Evolutionary conservation across 1,140 invertebrate species (phyloP), one percentile per base, ranked within the genome.

Genomic region (Ceratitis capitata): DNA sequence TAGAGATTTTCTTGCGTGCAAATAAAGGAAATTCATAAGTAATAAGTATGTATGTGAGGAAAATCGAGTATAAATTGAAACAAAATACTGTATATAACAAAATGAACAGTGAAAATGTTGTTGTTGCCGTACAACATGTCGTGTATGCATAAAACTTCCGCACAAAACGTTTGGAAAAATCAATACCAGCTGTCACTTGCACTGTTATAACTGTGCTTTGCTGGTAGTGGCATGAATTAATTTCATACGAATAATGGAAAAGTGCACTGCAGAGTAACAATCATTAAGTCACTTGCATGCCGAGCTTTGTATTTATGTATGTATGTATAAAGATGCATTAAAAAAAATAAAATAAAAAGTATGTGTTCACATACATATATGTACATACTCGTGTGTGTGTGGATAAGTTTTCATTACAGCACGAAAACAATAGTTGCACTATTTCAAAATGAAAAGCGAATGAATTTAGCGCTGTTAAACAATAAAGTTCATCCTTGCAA

Each of bases 101-200:
- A 19, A 2, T 10, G 3, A 78, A 45, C 16, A 47, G 69, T 9
- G 2, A 35, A 39, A 74, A 7, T 23, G 29, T 2, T 45, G 69
- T 19, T 78, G 35, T 35, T 78, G 69, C 69, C 2, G 39, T n/a
- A 35, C 58, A 64, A 23, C 19, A 35, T 78, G 39, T 6, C 39
- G 69, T 42, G 69, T 78, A 39, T 78, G 32, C n/a, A n/a, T n/a
- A 39, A 45, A 47, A 78, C 69, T 78, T 78, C 69, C 69, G 35
- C 39, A 35, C 56, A 78, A 23, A 23, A 78, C 69, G 35, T 78
- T 78, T 78, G 69, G 69, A 78, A 78, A 78, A 78, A 78, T 78
- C 69, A 45, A 78, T 78, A 78, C 23, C 69, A 45, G 69, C 69
- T 78, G 69, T 78, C 69, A 78, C 39, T 78, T 78, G 69, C 39